Evolutionary conservation across 2,888 invertebrate species (phyloP), one percentile per base, ranked within the genome.

Genomic region (Macropis europaea): DNA sequence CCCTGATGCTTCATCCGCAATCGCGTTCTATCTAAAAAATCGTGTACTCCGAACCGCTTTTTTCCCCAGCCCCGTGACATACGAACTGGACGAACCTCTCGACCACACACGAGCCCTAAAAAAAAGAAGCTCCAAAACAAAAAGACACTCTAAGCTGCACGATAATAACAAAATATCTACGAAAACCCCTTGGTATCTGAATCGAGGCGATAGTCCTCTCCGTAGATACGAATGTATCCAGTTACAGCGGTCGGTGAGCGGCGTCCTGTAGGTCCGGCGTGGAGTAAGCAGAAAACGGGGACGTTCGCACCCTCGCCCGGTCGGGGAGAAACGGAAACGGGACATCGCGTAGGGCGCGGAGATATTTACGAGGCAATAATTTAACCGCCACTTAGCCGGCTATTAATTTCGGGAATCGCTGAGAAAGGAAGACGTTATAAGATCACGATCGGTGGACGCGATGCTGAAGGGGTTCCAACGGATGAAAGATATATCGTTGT

Each of bases 301-400:
- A 73, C 68, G 62, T 73, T 76, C 60, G 66, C 78, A 78, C 78
- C 79, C 79, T 71, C 73, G 30, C 24, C 42, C n/a, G n/a, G n/a
- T n/a, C 38, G 50, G 78, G 76, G 76, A 77, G 76, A 78, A 82
- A 80, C 73, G 81, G 69, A 78, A 82, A 77, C 77, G 82, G 72
- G 77, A 63, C 73, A 75, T 81, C 73, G 77, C 73, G 43, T 32
- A 86, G 86, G 85, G 86, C 84, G 84, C 81, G 77, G 74, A 79
- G 87, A 89, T 90, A 89, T 89, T 90, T 90, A 90, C 89, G 90
- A 89, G 88, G 90, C 87, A 88, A 90, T 89, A 90, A 89, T 89
- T 90, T 89, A 89, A 89, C 88, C 89, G 87, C 86, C 89, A 89
- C 89, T 90, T 90, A 90, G 88, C 82, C 85, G 80, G 87, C 89